Percentiles rank a stretch among this genome's conserved stretches.
Conservation (phyloP, 2,888 invertebrate genomes). For the Morpho achilles region DNA sequence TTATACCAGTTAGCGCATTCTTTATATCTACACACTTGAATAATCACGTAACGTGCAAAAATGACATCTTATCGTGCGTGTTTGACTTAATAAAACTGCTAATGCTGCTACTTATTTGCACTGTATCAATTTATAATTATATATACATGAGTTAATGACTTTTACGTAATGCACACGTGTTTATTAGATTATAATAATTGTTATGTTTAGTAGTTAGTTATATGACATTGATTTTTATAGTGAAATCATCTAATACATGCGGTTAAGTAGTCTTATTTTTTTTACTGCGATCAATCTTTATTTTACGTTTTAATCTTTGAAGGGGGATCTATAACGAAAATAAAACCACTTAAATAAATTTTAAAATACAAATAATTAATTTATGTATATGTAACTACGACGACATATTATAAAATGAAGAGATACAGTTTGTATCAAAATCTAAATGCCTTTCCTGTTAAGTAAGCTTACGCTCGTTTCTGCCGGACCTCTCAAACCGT, state of each 20-base stretch:
- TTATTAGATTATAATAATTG: not conserved
- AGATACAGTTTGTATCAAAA: constrained; percentile 10
- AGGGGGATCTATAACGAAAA: too few relatives aligned
- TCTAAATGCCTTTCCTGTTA: constrained; percentile 28
- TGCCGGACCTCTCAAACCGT: constrained; percentile 63
- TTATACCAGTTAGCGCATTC: constrained; percentile 34
- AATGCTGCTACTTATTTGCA: constrained; percentile 9
- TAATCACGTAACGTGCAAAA: constrained; percentile 18
- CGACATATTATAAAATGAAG: not conserved
- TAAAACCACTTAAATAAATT: too few relatives aligned
- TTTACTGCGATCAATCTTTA: too few relatives aligned
- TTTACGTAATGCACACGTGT: not conserved
- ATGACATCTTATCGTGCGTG: constrained; percentile 16
- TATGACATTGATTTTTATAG: too few relatives aligned
- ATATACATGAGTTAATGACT: constrained; percentile 9
- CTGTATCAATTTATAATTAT: constrained; percentile 9
- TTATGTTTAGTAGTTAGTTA: not conserved
- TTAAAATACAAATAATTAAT: too few relatives aligned
- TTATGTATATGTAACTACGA: too few relatives aligned
- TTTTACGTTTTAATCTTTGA: too few relatives aligned
- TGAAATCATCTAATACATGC: too few relatives aligned
- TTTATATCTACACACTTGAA: constrained; percentile 36
- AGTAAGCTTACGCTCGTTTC: constrained; percentile 33
- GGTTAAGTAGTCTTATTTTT: too few relatives aligned
- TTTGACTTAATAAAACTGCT: constrained; percentile 7